Evolutionary conservation across 2,888 invertebrate genomes (phyloP).

Genomic region (Phrixothrix hirtus): DNA sequence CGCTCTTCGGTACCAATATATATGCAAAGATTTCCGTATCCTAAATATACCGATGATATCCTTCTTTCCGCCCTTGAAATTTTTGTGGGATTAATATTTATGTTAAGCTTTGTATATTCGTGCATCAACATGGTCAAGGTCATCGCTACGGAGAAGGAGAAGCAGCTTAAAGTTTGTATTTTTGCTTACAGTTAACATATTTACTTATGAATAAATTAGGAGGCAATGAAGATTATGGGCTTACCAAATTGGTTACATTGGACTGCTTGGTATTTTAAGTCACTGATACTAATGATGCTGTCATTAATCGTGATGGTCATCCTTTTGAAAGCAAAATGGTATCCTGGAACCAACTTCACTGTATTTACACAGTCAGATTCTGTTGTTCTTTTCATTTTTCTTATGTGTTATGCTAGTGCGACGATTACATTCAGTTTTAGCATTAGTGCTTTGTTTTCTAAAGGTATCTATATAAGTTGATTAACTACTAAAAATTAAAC

Average conservation of each 20-base stretch:
- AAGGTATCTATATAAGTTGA: no score
- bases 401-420: slow-evolving; percentile 71
- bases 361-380: slow-evolving; percentile 73
- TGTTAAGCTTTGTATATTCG: slow-evolving; percentile 80
- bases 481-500: no score
- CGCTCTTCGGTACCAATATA: slow-evolving; percentile 44
- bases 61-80: slow-evolving; percentile 67
- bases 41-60: slow-evolving; percentile 68
- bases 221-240: slow-evolving; percentile 92
- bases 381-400: slow-evolving; percentile 68
- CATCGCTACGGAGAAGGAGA: slow-evolving; percentile 75
- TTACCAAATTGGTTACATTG: slow-evolving; percentile 81
- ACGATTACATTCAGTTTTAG: slow-evolving; percentile 79
- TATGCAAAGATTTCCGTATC: slow-evolving; percentile 74
- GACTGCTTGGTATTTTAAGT: slow-evolving; percentile 81
- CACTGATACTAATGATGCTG: slow-evolving; percentile 67
- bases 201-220: slow-evolving; percentile 58
- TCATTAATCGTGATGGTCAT: slow-evolving; percentile 61
- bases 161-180: slow-evolving; percentile 67
- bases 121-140: slow-evolving; percentile 77
- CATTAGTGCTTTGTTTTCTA: slow-evolving; percentile 78
- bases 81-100: slow-evolving; percentile 74
- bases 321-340: slow-evolving; percentile 56
- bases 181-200: not conserved
- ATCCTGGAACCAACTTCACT: slow-evolving; percentile 54